A percentile compares a stretch with the other conserved stretches of the same genome.
phyloP scores from a whole-genome alignment of 2,113 vertebrate species.

The Hiodon tergisus region DNA sequence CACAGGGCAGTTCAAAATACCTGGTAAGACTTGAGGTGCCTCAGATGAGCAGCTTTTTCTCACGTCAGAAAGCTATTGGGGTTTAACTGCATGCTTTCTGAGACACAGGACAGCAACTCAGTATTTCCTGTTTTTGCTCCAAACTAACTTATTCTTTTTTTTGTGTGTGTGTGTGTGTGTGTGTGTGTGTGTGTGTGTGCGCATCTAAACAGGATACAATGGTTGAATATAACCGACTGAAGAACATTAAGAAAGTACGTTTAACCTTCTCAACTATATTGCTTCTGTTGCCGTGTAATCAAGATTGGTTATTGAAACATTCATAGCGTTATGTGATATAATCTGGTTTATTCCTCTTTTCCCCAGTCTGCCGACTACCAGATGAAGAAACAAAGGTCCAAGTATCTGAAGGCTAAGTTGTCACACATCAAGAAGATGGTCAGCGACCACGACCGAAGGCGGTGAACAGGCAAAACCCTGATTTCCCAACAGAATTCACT shows the following conservation, averaged over 20 bases:
- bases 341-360: not conserved
- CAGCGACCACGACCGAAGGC: constrained; percentile 70
- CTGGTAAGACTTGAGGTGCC: constrained; percentile 52
- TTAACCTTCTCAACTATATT: not conserved
- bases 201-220: constrained; percentile 54
- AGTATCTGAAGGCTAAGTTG: constrained; percentile 71
- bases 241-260: constrained; percentile 65
- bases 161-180: not conserved
- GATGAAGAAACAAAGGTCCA: constrained; percentile 69
- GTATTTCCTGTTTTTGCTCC: not conserved
- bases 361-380: constrained; percentile 74
- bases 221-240: constrained; percentile 62
- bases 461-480: not conserved
- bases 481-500: not conserved
- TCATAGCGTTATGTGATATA: not conserved
- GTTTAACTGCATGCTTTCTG: not conserved
- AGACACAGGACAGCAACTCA: not conserved
- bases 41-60: not conserved
- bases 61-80: not conserved
- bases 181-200: not conserved
- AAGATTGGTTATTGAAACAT: not conserved
- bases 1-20: constrained; percentile 65
- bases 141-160: not conserved
- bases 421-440: constrained; percentile 81
- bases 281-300: not conserved